phyloP scores from a whole-genome alignment of 2,797 vertebrate genomes.

The Macropodus opercularis region DNA sequence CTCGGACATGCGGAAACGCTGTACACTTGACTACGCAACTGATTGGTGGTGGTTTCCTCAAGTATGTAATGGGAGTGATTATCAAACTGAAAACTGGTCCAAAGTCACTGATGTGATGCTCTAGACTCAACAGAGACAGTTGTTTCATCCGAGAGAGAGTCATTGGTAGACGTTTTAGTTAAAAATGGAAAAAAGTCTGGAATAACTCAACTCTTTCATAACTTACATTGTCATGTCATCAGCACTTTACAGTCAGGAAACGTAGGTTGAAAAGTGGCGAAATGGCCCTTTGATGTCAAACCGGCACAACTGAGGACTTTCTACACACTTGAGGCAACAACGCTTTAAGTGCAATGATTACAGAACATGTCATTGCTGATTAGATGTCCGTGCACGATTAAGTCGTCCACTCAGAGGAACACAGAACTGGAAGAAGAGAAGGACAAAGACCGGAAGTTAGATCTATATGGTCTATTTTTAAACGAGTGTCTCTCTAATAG shows the following conservation, averaged over 20 bases:
- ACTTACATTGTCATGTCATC: conserved; percentile 22
- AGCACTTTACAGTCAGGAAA: conserved; percentile 6
- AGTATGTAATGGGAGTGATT: conserved; percentile 16
- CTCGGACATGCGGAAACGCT: conserved; percentile 10
- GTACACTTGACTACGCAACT: conserved; percentile 22
- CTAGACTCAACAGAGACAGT: not conserved
- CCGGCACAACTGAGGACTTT: conserved; percentile 9
- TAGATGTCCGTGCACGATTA: not conserved
- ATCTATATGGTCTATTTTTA: conserved; percentile 50
- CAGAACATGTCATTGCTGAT: not conserved
- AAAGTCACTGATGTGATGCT: not conserved
- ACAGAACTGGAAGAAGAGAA: not conserved
- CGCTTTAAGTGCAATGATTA: conserved; percentile 7
- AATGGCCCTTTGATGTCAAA: not conserved
- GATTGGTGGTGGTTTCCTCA: conserved; percentile 12
- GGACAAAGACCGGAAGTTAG: conserved; percentile 25
- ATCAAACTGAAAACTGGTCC: conserved; percentile 5
- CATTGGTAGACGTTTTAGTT: not conserved
- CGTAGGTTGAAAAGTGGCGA: conserved; percentile 27
- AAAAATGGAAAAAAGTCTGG: not conserved
- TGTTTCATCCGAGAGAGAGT: not conserved
- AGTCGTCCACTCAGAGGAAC: not conserved
- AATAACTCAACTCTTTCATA: too few relatives aligned
- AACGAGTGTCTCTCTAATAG: conserved; percentile 5
- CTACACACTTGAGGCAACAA: conserved; percentile 17